Conservation (phyloP, 1,140 invertebrate genomes). For the Watersipora subatra region DNA sequence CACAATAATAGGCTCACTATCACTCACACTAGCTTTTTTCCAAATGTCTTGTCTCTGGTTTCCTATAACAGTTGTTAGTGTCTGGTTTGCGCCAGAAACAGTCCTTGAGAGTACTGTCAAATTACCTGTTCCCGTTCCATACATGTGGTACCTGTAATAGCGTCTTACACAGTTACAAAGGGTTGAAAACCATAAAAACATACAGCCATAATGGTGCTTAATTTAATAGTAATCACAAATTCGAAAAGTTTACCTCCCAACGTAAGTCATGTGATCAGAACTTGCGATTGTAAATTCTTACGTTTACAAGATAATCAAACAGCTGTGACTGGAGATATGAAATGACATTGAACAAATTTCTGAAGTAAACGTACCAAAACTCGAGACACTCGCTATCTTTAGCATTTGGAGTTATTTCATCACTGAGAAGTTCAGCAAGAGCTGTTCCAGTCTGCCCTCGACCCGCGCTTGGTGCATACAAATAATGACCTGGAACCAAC, state of each 20-base stretch:
- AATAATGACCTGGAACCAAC: neutral
- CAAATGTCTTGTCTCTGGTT: neutral
- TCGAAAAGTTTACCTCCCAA: too few relatives aligned
- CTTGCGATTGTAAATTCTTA: too few relatives aligned
- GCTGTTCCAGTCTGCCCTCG: neutral
- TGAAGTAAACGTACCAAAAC: neutral
- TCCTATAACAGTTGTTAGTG: neutral
- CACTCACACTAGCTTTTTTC: neutral
- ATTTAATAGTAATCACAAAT: too few relatives aligned
- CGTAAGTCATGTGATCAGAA: too few relatives aligned
- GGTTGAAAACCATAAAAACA: too few relatives aligned
- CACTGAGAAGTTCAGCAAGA: neutral
- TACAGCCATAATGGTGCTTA: too few relatives aligned
- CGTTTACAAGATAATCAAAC: too few relatives aligned
- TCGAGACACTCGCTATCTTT: neutral
- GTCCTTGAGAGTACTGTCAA: neutral
- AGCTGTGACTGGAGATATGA: too few relatives aligned
- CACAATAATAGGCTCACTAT: too few relatives aligned
- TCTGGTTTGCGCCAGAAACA: neutral
- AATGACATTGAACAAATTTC: too few relatives aligned
- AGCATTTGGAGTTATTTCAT: neutral
- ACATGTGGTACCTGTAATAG: constrained; percentile 3
- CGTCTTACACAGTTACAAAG: too few relatives aligned
- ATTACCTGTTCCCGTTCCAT: constrained; percentile 1
- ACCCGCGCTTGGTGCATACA: neutral